Evolutionary conservation across 2,888 invertebrate genomes (phyloP), one percentile per base, ranked within the genome.

Genomic region (Lordiphosa fenestrarum): DNA sequence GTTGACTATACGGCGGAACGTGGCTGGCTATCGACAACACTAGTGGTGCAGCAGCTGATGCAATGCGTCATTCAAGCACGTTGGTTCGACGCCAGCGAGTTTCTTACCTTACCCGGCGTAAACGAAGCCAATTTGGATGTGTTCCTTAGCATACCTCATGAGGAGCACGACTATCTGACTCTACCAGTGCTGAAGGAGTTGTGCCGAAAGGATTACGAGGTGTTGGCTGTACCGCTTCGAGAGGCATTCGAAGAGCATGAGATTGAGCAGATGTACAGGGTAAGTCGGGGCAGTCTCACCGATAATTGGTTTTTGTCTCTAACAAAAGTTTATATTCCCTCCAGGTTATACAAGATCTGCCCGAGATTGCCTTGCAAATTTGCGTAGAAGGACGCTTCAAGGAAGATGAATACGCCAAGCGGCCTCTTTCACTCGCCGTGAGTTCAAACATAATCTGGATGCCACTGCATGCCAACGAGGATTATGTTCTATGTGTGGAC

Each of bases 61-160:
- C 99, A 99, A 90, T 95, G 96, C 92, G 91, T 98, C 10, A 92
- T 98, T 4, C 98, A 98, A 91, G 98, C 95, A 0, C 91, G 95
- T 40, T 97, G 97, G 96, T 91, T 94, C n/a, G 90, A 92, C 38
- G 94, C 94, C 77, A 92, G 93, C 0, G 93, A 94, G 7, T 90
- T 97, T 0, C 91, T 95, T 0, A 94, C 93, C 0, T 90, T 98
- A 10, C 98, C 98, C 0, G 91, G 94, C 78, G 89, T 97, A 0
- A 94, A 93, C 50, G 90, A 92, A 0, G 91, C 92, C 36, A 93
- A 93, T 78, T 87, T 94, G 0, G 90, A 92, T 65, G 87, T 92
- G 52, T 93, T 95, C 82, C 83, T 91, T 0, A 89, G 90, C 12
- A 76, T 83, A 36, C 71, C 91, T 0, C 74, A 81, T 33, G 74